Conservation (phyloP, 1,140 invertebrate species). For the Paraescarpia echinospica region DNA sequence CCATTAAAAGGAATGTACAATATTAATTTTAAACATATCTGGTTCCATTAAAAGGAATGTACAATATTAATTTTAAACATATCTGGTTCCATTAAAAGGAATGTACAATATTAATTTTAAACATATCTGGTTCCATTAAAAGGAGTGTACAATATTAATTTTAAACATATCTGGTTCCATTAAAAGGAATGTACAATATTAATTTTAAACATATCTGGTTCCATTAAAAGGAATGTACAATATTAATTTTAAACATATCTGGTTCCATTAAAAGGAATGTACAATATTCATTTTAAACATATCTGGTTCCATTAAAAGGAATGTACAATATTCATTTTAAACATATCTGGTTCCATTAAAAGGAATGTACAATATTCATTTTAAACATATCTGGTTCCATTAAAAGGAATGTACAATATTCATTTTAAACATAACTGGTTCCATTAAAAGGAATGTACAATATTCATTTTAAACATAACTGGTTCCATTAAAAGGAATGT, state of each 20-base stretch:
- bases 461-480: not conserved
- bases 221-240: not conserved
- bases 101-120: too few relatives aligned
- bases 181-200: not conserved
- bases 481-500: not conserved
- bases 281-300: not conserved
- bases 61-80: too few relatives aligned
- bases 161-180: not conserved
- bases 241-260: slow-evolving; percentile 3
- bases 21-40: slow-evolving; percentile 3
- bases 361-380: not conserved
- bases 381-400: not conserved
- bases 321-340: not conserved
- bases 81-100: not conserved
- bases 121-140: not conserved
- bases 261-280: not conserved
- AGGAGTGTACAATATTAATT: too few relatives aligned
- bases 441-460: not conserved
- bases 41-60: not conserved
- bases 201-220: not conserved
- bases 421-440: not conserved
- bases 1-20: not conserved
- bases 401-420: not conserved
- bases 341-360: not conserved
- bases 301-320: not conserved